Conservation (phyloP, 2,888 invertebrate species). For the Prenolepis imparis region DNA sequence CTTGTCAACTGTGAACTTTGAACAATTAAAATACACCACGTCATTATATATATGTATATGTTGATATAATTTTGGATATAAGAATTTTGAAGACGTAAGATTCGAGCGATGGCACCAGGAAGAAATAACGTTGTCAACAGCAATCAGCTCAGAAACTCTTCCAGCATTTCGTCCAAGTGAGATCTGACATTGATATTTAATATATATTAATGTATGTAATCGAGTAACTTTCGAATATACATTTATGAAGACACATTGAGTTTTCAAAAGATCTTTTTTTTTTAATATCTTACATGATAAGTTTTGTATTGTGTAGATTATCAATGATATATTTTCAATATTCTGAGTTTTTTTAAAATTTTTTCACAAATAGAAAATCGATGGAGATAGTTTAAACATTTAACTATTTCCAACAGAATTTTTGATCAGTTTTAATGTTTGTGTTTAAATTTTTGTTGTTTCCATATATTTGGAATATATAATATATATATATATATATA, state of each 20-base stretch:
- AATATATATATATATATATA: not conserved
- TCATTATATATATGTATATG: not conserved
- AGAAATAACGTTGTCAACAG: slow-evolving; percentile 70
- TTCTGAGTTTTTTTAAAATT: not conserved
- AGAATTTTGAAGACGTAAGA: not conserved
- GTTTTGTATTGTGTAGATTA: not conserved
- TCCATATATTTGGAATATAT: not conserved
- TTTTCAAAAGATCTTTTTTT: not conserved
- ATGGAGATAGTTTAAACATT: not conserved
- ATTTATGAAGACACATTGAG: not conserved
- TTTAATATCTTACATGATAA: not conserved
- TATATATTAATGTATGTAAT: not conserved
- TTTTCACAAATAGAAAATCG: not conserved
- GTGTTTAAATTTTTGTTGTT: not conserved
- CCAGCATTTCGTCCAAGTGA: slow-evolving; percentile 76
- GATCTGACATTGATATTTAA: not conserved
- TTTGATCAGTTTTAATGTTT: not conserved
- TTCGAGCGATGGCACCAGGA: slow-evolving; percentile 67
- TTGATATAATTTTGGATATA: not conserved
- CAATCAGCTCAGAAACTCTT: slow-evolving; percentile 77
- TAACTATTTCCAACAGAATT: not conserved
- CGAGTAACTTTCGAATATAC: not conserved
- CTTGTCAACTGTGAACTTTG: not conserved
- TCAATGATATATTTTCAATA: not conserved
- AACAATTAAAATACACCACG: not conserved